phyloP scores from a whole-genome alignment of 2,113 vertebrate species.

The Platichthys stellatus region DNA sequence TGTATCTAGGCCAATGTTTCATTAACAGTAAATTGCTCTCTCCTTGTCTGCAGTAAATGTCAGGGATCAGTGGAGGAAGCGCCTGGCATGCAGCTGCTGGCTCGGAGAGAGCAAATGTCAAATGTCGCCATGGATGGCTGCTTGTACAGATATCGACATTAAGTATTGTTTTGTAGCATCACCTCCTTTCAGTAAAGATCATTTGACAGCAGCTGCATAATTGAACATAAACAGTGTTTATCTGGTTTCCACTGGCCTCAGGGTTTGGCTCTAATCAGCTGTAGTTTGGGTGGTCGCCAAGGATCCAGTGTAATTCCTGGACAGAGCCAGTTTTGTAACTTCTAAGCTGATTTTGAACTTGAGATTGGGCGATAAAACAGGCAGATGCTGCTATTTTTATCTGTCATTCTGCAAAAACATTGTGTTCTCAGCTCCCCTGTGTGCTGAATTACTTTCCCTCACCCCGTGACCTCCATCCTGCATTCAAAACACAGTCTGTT shows the following conservation, averaged over 20 bases:
- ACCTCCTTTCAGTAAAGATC: not conserved
- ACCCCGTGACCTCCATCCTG: not conserved
- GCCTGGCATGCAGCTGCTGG: too few relatives aligned
- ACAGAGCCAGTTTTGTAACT: not conserved
- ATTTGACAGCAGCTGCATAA: not conserved
- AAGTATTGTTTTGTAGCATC: not conserved
- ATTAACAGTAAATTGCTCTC: constrained; percentile 22
- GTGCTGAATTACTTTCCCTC: constrained; percentile 17
- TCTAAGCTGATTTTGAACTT: not conserved
- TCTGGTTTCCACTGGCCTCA: accelerated
- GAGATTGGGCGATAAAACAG: not conserved
- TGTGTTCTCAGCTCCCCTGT: not conserved
- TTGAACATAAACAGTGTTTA: not conserved
- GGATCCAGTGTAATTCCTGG: not conserved
- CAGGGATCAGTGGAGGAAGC: not conserved
- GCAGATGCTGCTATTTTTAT: not conserved
- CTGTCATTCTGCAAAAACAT: not conserved
- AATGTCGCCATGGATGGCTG: constrained; percentile 27
- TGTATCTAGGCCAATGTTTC: not conserved
- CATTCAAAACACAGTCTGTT: constrained; percentile 1
- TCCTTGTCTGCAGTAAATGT: constrained; percentile 1
- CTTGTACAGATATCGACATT: not conserved
- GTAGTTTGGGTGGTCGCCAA: not conserved
- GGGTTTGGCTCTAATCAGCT: not conserved
- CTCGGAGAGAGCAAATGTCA: not conserved